Conservation (phyloP, 2,888 invertebrate genomes). For the Aspidapion aeneum region DNA sequence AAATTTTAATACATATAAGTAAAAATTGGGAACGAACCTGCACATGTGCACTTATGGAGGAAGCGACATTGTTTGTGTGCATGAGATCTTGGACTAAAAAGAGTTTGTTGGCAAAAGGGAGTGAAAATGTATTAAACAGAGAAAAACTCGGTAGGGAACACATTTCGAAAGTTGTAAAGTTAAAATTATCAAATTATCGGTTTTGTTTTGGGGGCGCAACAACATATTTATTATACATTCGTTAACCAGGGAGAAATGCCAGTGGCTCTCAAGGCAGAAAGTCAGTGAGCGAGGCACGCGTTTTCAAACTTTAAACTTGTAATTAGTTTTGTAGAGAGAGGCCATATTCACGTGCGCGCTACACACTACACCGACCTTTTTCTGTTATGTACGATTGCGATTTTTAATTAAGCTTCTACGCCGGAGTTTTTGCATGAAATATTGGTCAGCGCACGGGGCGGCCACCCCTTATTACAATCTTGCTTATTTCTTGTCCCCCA, state of each 20-base stretch:
- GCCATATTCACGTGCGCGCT: conserved; percentile 40
- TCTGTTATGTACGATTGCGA: conserved; percentile 44
- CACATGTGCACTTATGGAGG: too few relatives aligned
- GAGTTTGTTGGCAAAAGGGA: not conserved
- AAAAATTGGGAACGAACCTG: too few relatives aligned
- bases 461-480: not conserved
- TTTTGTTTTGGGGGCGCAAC: conserved; percentile 15
- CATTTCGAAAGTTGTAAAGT: not conserved
- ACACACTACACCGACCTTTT: conserved; percentile 34
- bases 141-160: not conserved
- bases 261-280: conserved; percentile 37
- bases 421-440: conserved; percentile 25
- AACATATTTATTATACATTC: conserved; percentile 28
- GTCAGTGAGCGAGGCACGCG: conserved; percentile 34
- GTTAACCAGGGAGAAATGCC: conserved; percentile 29
- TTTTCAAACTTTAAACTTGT: conserved; percentile 46
- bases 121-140: not conserved
- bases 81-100: too few relatives aligned
- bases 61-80: too few relatives aligned
- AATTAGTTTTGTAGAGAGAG: conserved; percentile 45
- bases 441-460: not conserved
- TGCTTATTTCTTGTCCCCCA: not conserved
- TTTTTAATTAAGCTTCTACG: conserved; percentile 48
- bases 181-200: conserved; percentile 18
- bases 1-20: too few relatives aligned